Percentiles rank a stretch among this genome's conserved stretches.
These are phyloP conservation scores for Percopsis transmontana DNA, from an alignment of 2,113 vertebrate genomes.

Conservation along the genomic window DNA sequence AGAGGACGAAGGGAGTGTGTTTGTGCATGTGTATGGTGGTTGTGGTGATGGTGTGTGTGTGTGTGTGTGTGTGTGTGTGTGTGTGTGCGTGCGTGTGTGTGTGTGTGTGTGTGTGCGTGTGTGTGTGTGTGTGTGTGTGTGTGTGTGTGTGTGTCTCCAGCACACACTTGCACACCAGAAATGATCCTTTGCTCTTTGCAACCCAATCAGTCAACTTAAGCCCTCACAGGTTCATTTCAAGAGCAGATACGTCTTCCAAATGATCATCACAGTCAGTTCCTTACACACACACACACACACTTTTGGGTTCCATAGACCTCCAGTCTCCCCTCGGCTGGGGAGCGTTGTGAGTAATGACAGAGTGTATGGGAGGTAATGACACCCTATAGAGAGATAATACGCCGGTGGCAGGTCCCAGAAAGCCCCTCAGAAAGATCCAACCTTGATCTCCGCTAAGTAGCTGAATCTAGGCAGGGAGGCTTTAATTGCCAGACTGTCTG, in stretches of 20 bases:
- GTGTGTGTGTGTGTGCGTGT: neutral
- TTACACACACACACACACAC: slow-evolving; percentile 4
- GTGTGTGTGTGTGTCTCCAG: neutral
- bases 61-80: neutral
- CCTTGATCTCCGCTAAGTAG: slow-evolving; percentile 73
- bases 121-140: too few relatives aligned
- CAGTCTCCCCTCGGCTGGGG: slow-evolving; percentile 32
- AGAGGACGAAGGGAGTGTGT: neutral
- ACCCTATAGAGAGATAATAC: slow-evolving; percentile 69
- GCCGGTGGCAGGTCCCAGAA: slow-evolving; percentile 56
- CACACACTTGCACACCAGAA: slow-evolving; percentile 21
- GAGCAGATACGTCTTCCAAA: slow-evolving; percentile 29
- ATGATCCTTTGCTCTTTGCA: neutral
- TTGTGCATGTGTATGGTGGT: neutral
- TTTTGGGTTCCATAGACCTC: slow-evolving; percentile 37
- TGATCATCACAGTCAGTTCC: slow-evolving; percentile 20
- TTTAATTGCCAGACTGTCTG: slow-evolving; percentile 73
- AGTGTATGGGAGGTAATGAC: slow-evolving; percentile 68
- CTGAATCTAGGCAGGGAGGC: slow-evolving; percentile 63
- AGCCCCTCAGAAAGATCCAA: slow-evolving; percentile 56
- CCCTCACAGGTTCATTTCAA: slow-evolving; percentile 29
- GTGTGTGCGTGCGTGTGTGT: neutral
- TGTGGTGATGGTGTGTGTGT: neutral
- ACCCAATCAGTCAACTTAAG: slow-evolving; percentile 17
- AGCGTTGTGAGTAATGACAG: slow-evolving; percentile 61